phyloP scores from a whole-genome alignment of 2,888 invertebrate species.

The Idaea dimidiata region DNA sequence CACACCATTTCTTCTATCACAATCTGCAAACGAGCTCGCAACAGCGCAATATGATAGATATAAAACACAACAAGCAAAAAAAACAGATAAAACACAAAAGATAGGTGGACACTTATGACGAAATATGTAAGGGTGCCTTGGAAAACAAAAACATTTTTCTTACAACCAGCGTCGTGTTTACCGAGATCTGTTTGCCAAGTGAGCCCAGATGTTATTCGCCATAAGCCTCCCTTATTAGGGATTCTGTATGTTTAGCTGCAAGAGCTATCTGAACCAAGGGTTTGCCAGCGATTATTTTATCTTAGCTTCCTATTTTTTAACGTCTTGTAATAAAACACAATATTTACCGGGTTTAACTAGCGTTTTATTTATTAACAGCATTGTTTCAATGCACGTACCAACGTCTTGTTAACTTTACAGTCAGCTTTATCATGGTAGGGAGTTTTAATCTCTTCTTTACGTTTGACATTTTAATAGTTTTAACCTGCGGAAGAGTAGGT shows the following conservation, averaged over 20 bases:
- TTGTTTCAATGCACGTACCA: too few relatives aligned
- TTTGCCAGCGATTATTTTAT: slow-evolving; percentile 48
- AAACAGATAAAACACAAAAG: slow-evolving; percentile 31
- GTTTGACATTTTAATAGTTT: background rate
- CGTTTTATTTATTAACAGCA: too few relatives aligned
- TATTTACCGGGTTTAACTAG: too few relatives aligned
- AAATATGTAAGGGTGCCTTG: slow-evolving; percentile 51
- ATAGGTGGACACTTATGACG: slow-evolving; percentile 52
- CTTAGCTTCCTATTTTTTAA: slow-evolving; percentile 35
- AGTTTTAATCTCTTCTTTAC: slow-evolving; percentile 16
- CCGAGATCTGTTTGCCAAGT: slow-evolving; percentile 73
- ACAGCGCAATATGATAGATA: slow-evolving; percentile 12
- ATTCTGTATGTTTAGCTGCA: slow-evolving; percentile 66
- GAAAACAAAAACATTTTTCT: slow-evolving; percentile 76
- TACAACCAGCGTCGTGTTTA: slow-evolving; percentile 67
- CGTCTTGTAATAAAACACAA: background rate
- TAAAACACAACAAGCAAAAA: slow-evolving; percentile 19
- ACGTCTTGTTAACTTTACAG: too few relatives aligned
- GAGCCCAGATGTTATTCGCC: slow-evolving; percentile 77
- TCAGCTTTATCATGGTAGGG: too few relatives aligned
- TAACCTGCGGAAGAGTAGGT: slow-evolving; percentile 8
- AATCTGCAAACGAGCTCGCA: slow-evolving; percentile 20
- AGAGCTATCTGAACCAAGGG: slow-evolving; percentile 31
- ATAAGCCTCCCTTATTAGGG: slow-evolving; percentile 77
- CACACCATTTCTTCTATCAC: slow-evolving; percentile 9